Evolutionary conservation across 2,888 invertebrate species (phyloP), one percentile per base, ranked within the genome.

Genomic region (Cataglyphis cursor): DNA sequence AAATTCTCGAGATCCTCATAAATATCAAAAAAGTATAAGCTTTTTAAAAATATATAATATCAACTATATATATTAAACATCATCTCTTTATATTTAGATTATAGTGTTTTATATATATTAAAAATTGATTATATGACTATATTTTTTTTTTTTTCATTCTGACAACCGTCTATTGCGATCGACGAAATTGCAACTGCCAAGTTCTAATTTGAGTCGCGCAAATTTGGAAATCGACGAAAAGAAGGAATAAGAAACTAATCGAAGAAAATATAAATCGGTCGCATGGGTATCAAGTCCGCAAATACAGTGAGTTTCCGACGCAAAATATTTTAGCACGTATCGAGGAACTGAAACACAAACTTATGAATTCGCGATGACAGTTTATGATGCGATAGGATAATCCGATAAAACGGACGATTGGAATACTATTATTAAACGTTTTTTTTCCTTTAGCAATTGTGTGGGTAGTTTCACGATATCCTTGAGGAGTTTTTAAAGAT

Each of bases 141-240:
- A 1, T 9, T 61, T 15, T 59, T 73, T 18, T 18, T 8, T n/a
- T 61, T 72, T 24, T 8, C n/a, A 9, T n/a, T 74, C 64, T 74
- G 62, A 62, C 35, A 64, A n/a, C 18, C 6, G 8, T 35, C 12
- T 65, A 31, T 15, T 44, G 21, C 12, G 31, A 6, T 4, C 31
- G 38, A 70, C 18, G 15, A 44, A 41, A 64, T 75, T 38, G 9
- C n/a, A n/a, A 9, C 44, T 9, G 51, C 1, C 44, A 44, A 44
- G 18, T 75, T 57, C n/a, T 65, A 64, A 41, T 44, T 54, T 28
- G 38, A 64, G 41, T 73, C 44, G 35, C n/a, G 31, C 12, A 31
- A 81, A 21, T 35, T 24, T 21, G 4, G 4, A 64, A n/a, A 51
- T 62, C 12, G 38, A 38, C 4, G 41, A 41, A 57, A 9, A 18